Conservation (phyloP, 2,888 invertebrate species). For the Apodemia zela region DNA sequence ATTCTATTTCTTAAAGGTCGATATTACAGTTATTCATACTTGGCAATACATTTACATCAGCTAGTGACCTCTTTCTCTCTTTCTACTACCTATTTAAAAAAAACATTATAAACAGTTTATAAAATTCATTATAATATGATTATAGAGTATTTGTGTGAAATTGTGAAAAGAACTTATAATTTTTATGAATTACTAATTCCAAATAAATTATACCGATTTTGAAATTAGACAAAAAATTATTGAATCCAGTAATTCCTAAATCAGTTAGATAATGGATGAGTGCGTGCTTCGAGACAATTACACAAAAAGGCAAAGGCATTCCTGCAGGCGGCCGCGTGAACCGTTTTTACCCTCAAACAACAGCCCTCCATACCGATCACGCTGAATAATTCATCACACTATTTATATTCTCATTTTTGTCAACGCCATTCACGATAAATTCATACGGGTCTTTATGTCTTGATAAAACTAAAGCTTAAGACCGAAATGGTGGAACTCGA, state of each 20-base stretch:
- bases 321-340: slow-evolving; percentile 55
- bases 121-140: too few relatives aligned
- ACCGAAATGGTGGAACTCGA: slow-evolving; percentile 50
- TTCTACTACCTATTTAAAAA: too few relatives aligned
- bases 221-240: slow-evolving; percentile 41
- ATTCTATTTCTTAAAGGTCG: too few relatives aligned
- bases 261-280: slow-evolving; percentile 77
- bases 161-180: too few relatives aligned
- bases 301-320: slow-evolving; percentile 74
- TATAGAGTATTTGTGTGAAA: too few relatives aligned
- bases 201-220: slow-evolving; percentile 32
- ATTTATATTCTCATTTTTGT: slow-evolving; percentile 79
- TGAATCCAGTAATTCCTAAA: slow-evolving; percentile 53
- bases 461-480: slow-evolving; percentile 77
- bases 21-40: too few relatives aligned
- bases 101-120: too few relatives aligned
- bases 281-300: slow-evolving; percentile 75
- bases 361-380: slow-evolving; percentile 74
- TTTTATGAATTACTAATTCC: slow-evolving; percentile 24
- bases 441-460: slow-evolving; percentile 78
- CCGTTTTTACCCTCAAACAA: slow-evolving; percentile 54
- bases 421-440: slow-evolving; percentile 76
- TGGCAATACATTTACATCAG: too few relatives aligned
- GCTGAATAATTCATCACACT: slow-evolving; percentile 78
- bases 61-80: too few relatives aligned